These are phyloP conservation scores for Parnassius apollo DNA, from an alignment of 2,888 invertebrate genomes.

Conservation along the genomic window DNA sequence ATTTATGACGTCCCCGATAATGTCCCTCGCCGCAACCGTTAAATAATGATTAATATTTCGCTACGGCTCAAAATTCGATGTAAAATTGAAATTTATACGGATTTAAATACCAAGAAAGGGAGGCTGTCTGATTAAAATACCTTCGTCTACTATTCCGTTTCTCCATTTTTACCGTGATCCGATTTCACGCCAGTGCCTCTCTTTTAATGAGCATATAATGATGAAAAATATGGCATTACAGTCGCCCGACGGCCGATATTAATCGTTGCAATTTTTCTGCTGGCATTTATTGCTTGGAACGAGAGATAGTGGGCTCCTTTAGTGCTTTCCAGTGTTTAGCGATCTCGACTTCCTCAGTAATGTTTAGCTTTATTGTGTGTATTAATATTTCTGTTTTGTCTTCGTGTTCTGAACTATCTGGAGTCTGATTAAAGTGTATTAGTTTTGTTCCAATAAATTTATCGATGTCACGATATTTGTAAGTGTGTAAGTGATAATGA, in stretches of 20 bases:
- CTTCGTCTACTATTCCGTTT: conserved; percentile 35
- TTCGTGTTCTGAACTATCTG: conserved; percentile 17
- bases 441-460: conserved; percentile 10
- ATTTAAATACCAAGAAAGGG: conserved; percentile 29
- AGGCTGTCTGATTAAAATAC: conserved; percentile 40
- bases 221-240: conserved; percentile 59
- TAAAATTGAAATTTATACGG: conserved; percentile 33
- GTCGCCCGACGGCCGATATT: conserved; percentile 45
- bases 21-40: conserved; percentile 3
- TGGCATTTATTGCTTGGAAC: conserved; percentile 38
- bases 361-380: conserved; percentile 22
- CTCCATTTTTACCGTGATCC: conserved; percentile 40
- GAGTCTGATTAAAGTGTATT: conserved; percentile 8
- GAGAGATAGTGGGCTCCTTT: conserved; percentile 32
- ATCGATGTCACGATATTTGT: too few species aligned
- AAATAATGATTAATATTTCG: conserved; percentile 35
- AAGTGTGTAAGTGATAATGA: too few species aligned
- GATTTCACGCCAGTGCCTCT: conserved; percentile 60
- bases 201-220: conserved; percentile 75
- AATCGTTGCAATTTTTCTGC: conserved; percentile 53
- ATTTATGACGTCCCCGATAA: conserved; percentile 11
- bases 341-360: conserved; percentile 23
- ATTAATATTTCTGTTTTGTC: conserved; percentile 26
- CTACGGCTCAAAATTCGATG: conserved; percentile 29
- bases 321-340: conserved; percentile 45